A percentile compares a stretch with the other conserved stretches of the same genome.
Evolutionary conservation across 1,140 invertebrate genomes (phyloP).

Genomic region (Drosophila murphyi): DNA sequence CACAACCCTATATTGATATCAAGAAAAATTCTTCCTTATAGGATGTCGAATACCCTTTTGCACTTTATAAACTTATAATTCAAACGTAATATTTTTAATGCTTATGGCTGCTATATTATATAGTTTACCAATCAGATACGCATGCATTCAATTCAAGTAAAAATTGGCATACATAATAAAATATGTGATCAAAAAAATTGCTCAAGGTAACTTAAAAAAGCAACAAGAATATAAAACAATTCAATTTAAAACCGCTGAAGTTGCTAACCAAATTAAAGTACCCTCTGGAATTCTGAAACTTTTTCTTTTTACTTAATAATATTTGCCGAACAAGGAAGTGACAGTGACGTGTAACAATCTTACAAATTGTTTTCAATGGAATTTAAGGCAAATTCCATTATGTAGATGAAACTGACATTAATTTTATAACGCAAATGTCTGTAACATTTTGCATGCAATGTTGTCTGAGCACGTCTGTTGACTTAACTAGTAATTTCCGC

Average conservation of each 20-base stretch:
- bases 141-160: too few relatives aligned
- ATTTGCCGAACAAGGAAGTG: constrained; percentile 1
- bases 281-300: background rate
- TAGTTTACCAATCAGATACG: too few relatives aligned
- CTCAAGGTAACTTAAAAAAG: too few relatives aligned
- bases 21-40: too few relatives aligned
- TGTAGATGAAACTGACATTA: background rate
- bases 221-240: background rate
- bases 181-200: too few relatives aligned
- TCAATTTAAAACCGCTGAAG: background rate
- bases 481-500: background rate
- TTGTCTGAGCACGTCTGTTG: background rate
- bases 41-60: too few relatives aligned
- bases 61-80: too few relatives aligned
- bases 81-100: too few relatives aligned
- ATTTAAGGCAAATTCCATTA: constrained; percentile 5
- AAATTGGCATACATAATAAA: too few relatives aligned
- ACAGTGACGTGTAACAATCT: constrained; percentile 7
- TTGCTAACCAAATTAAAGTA: background rate
- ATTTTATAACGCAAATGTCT: background rate
- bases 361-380: constrained; percentile 1
- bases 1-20: too few relatives aligned
- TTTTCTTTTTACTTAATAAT: background rate
- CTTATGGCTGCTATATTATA: too few relatives aligned
- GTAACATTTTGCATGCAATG: background rate